Evolutionary conservation across 2,888 invertebrate species (phyloP), one percentile per base, ranked within the genome.

Genomic region (Epinotia demarniana): DNA sequence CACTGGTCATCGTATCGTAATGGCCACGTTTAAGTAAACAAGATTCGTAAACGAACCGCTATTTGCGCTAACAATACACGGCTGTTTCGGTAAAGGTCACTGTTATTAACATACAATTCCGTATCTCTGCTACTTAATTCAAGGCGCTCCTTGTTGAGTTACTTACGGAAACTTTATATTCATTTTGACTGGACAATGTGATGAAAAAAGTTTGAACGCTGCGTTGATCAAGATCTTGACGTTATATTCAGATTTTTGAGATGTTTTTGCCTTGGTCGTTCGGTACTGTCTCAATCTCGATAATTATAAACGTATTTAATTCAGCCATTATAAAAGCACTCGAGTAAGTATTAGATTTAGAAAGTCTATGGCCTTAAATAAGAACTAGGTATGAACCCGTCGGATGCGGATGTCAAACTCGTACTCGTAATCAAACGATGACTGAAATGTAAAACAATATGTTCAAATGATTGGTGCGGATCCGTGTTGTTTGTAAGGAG

Each of bases 131-230:
- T 71, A 19, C 63, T 66, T 55, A 64, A 75, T 75, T 86, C 87
- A 88, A 88, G 87, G 87, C 81, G 81, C 83, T 84, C 86, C 81
- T 84, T 85, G 55, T 74, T 27, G n/a, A 58, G 57, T 58, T 58
- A 46, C 39, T 43, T 13, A 18, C 1, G 58, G 61, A n/a, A n/a
- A 53, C 61, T 61, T 60, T 33, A 13, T 23, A 60, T 60, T 60
- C 19, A 57, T 19, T 57, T 18, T 57, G 57, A 57, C 18, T 57
- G 57, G 57, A 57, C 19, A 57, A 57, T 19, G 11, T 19, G 19
- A 53, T 57, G 57, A 57, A 57, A 19, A 57, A 18, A 18, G 18
- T 55, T 9, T 55, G 18, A 18, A 8, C 9, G 6, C 49, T n/a
- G 1, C n/a, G 6, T n/a, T 8, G 8, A n/a, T n/a, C 49, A 49